These are phyloP conservation scores for Pelosia muscerda DNA, from an alignment of 2,888 invertebrate species.

Conservation along the genomic window DNA sequence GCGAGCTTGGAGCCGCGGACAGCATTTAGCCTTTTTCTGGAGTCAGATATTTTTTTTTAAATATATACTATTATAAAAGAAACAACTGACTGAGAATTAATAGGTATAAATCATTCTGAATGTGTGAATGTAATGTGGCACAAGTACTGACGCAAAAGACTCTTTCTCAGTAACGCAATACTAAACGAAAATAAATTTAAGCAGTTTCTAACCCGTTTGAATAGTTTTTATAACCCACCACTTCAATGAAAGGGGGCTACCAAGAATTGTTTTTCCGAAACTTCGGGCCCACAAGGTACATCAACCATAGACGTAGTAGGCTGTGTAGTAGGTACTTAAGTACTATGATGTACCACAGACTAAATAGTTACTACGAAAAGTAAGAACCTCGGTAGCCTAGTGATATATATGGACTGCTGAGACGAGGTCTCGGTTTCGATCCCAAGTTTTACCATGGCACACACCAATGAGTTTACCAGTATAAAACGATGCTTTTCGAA, in stretches of 20 bases:
- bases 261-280: neutral
- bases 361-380: no score
- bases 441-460: no score
- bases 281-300: neutral
- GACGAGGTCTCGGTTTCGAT: no score
- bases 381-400: no score
- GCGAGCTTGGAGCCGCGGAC: no score
- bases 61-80: neutral
- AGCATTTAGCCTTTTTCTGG: no score
- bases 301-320: neutral
- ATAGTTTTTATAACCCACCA: slow-evolving; percentile 15
- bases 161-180: neutral
- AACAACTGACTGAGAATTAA: neutral
- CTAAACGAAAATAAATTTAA: slow-evolving; percentile 1
- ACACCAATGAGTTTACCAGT: no score
- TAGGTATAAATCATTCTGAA: neutral
- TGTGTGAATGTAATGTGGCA: neutral
- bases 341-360: no score
- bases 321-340: no score
- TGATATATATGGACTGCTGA: no score
- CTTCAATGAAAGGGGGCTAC: neutral
- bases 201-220: slow-evolving; percentile 10
- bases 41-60: no score
- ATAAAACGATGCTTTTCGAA: no score
- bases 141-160: slow-evolving; percentile 1